Base-by-base conservation (phyloP, 2,797 vertebrate genomes). In the Arctocebus calabarensis region DNA sequence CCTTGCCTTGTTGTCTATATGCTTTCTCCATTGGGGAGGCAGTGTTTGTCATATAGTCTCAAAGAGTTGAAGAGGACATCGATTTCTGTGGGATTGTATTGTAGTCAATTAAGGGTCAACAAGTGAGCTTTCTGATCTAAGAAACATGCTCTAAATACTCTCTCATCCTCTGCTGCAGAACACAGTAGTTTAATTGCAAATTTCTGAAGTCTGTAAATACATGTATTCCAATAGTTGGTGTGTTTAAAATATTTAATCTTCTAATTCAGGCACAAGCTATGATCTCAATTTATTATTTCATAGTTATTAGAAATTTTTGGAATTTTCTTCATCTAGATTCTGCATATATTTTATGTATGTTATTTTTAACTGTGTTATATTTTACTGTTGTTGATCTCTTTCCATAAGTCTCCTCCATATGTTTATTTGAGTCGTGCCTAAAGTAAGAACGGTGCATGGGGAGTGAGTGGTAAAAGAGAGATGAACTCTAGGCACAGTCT, bases 161-260 rank as follows among this genome's bases (percentile, higher is more conserved):
- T 45, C 52, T 11, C 32, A 4, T 5, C 0, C 20, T 88, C 59
- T 75, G 29, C 3, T 75, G 1, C 34, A 74, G 32, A 92, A 87
- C 14, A 77, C 25, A 57, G 25, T 45, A 88, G 62, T 94, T 78
- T 37, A n/a, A 55, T n/a, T 71, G 19, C 70, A 55, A 70, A 12
- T 87, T 86, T 91, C 75, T 81, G 64, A 95, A 75, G 27, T 74
- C 23, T 61, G 12, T 74, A 55, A 73, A 75, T 92, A 82, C 17
- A 74, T 66, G 1, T 7, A 75, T 40, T 40, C 27, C 17, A 74
- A 71, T 43, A 78, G 4, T 22, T 48, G 23, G 27, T 77, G 43
- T 78, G 57, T 79, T 79, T 84, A 66, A 57, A 77, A 40, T 71
- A 19, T 48, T 95, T 59, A n/a, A 29, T 87, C 57, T 79, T 90